These are phyloP conservation scores for Pseudochirops cupreus DNA, from an alignment of 2,797 vertebrate species.

Conservation along the genomic window DNA sequence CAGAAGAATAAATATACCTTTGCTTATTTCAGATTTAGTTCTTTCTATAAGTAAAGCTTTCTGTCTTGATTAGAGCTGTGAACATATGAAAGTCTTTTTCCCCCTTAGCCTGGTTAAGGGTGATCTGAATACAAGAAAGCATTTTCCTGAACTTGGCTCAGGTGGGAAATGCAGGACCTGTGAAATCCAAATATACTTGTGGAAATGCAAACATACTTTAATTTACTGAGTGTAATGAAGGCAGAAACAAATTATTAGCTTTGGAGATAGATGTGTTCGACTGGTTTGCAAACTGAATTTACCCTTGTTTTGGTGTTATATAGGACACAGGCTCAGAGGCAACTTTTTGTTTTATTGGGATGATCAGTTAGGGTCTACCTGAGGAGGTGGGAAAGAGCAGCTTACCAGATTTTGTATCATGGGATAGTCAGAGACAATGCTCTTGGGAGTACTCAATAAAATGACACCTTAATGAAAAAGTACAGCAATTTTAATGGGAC, in stretches of 20 bases:
- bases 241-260: not conserved
- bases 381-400: not conserved
- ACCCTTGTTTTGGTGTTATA: constrained; percentile 1
- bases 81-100: not conserved
- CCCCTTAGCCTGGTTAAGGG: not conserved
- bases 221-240: not conserved
- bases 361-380: constrained; percentile 9
- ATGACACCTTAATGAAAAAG: not conserved
- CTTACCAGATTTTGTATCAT: not conserved
- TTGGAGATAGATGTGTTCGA: constrained; percentile 4
- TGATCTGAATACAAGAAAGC: constrained; percentile 7
- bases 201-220: constrained; percentile 18
- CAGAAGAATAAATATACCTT: not conserved
- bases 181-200: constrained; percentile 6
- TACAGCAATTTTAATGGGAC: not conserved
- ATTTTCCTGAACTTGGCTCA: constrained; percentile 8
- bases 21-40: not conserved
- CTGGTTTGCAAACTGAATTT: constrained; percentile 8
- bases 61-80: not conserved
- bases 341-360: not conserved
- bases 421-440: not conserved
- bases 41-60: not conserved
- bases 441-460: constrained; percentile 14
- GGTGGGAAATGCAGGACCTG: constrained; percentile 9
- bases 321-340: not conserved